Evolutionary conservation across 2,113 vertebrate species (phyloP), one percentile per base, ranked within the genome.

Genomic region (Myxocyprinus asiaticus): DNA sequence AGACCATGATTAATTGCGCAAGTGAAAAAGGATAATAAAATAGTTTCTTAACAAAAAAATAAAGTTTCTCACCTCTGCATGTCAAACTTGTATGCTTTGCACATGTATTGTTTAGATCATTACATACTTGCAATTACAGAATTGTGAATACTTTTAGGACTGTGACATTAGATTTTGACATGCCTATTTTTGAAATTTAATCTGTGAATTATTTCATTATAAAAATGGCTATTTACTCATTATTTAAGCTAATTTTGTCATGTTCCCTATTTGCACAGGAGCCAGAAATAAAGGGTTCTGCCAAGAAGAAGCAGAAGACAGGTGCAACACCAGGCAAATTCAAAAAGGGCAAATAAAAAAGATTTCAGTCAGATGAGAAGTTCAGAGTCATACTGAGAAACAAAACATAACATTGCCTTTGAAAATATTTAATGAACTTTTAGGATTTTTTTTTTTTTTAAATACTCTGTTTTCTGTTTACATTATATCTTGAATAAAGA

Each of bases 261-360:
- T 6, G 58, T 73, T 50, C 22, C 4, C 6, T 11, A 55, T 53
- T 6, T 10, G 11, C 4, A 9, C 33, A 94, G 90, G 95, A 95
- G 70, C 92, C 93, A 0, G 95, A 96, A 62, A 55, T 86, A 12
- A 98, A 98, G 88, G 96, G 95, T 0, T 86, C 94, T 0, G 90
- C 95, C 0, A 98, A 95, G 88, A 99, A 99, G 90, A 99, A 96
- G 85, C 89, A 93, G 77, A 98, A 98, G 88, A 88, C 90, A 0
- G 77, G 77, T 0, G 77, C 90, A 0, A 56, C 90, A 0, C 45
- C 91, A 0, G 77, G 93, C 4, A 98, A 96, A 85, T 88, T 94
- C 70, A 96, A 84, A 72, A 96, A 90, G 82, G 91, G 91, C 0
- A 98, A 95, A 84, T 98, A 92, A 88, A 92, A 88, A 47, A 7